Conservation (phyloP, 2,888 invertebrate species). For the Chloroclystis v-ata region DNA sequence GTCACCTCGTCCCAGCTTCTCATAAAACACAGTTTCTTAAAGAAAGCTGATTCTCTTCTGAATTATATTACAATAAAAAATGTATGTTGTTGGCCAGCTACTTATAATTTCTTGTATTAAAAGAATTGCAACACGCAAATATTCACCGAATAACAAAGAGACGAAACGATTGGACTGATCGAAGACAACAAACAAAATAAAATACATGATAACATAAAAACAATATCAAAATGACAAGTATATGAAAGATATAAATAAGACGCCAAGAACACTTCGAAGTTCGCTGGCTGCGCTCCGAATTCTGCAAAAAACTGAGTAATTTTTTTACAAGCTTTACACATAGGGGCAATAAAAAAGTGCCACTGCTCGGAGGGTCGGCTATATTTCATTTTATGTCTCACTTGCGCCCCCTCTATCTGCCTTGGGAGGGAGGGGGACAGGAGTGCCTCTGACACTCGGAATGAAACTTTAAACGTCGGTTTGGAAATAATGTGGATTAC, state of each 20-base stretch:
- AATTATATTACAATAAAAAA: not conserved
- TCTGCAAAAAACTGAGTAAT: constrained; percentile 38
- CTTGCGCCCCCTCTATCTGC: constrained; percentile 35
- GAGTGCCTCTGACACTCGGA: constrained; percentile 55
- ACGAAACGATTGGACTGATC: too few species aligned
- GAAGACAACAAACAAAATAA: too few species aligned
- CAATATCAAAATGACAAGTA: not conserved
- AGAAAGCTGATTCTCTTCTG: not conserved
- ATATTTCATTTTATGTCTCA: constrained; percentile 66
- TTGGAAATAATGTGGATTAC: constrained; percentile 61
- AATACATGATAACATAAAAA: not conserved
- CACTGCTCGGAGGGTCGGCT: constrained; percentile 49
- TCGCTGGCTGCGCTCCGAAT: not conserved
- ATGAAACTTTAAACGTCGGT: constrained; percentile 69
- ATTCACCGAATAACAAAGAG: too few species aligned
- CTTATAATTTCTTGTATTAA: too few species aligned
- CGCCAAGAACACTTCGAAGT: not conserved
- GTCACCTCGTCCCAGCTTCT: constrained; percentile 48
- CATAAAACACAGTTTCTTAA: constrained; percentile 20
- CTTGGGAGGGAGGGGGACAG: constrained; percentile 31
- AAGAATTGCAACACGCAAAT: too few species aligned
- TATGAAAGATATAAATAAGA: not conserved
- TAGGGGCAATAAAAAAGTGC: constrained; percentile 67
- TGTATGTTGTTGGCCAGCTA: too few species aligned
- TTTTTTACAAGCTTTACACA: constrained; percentile 72